Conservation (phyloP, 2,113 vertebrate species). For the Pandion haliaetus region DNA sequence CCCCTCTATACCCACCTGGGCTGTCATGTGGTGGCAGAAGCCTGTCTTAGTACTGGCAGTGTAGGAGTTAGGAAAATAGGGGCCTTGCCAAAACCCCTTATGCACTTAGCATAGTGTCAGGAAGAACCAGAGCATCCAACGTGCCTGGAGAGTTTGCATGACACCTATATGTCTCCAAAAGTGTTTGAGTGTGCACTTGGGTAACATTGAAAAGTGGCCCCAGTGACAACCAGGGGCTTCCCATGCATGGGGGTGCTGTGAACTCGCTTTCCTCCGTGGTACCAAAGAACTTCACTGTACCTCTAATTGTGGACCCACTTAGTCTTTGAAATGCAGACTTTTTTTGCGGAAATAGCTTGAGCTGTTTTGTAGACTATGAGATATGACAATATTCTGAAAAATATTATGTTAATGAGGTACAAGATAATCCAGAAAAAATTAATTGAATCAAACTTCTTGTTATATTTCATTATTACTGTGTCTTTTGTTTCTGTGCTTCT, state of each 20-base stretch:
- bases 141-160: neutral
- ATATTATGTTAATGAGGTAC: neutral
- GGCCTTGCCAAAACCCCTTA: neutral
- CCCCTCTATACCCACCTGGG: neutral
- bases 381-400: neutral
- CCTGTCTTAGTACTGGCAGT: neutral
- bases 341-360: neutral
- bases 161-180: neutral
- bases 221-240: neutral
- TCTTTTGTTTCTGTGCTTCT: neutral
- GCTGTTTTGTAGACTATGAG: neutral
- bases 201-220: neutral
- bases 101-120: neutral
- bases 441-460: neutral
- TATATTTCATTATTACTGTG: neutral
- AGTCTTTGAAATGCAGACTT: neutral
- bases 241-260: too few relatives aligned
- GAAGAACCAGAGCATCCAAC: neutral
- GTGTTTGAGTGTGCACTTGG: neutral
- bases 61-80: neutral
- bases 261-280: neutral
- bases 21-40: neutral
- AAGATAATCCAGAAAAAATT: neutral
- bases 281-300: too few relatives aligned
- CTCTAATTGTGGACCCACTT: neutral